Percentiles rank a stretch among this genome's conserved stretches.
Conservation (phyloP, 2,888 invertebrate genomes). For the Erebia epiphron region DNA sequence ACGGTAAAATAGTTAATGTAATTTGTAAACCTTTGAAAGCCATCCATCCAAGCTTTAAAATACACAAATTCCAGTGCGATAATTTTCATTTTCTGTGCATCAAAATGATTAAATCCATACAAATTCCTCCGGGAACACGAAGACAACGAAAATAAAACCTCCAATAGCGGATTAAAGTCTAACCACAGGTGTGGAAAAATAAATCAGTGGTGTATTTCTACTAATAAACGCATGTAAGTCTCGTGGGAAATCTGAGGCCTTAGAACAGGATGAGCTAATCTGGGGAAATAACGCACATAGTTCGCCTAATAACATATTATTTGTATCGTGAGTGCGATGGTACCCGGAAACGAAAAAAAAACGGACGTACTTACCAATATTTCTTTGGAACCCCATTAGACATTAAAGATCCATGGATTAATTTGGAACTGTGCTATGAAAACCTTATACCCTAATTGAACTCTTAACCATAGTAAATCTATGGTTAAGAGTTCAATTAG, state of each 20-base stretch:
- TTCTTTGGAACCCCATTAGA: too few relatives aligned
- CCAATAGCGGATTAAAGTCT: constrained; percentile 23
- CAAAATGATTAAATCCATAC: constrained; percentile 5
- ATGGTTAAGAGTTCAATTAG: too few relatives aligned
- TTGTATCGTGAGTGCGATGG: too few relatives aligned
- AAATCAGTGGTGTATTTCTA: constrained; percentile 34
- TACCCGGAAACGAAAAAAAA: too few relatives aligned
- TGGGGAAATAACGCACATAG: constrained; percentile 33
- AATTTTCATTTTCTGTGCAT: constrained; percentile 9
- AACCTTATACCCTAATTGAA: too few relatives aligned
- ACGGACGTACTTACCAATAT: too few relatives aligned
- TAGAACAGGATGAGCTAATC: constrained; percentile 29
- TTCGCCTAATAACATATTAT: constrained; percentile 9
- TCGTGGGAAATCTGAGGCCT: constrained; percentile 36
- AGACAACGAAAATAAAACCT: constrained; percentile 21
- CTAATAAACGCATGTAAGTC: constrained; percentile 34
- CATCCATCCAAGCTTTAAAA: background rate
- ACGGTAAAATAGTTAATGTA: too few relatives aligned
- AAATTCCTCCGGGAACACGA: constrained; percentile 8
- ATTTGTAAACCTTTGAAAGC: too few relatives aligned
- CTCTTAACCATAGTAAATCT: too few relatives aligned
- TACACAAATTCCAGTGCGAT: background rate
- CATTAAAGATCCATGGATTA: too few relatives aligned
- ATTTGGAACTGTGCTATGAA: too few relatives aligned
- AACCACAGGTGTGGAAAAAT: constrained; percentile 33